A percentile compares a stretch with the other conserved stretches of the same genome.
Conservation (phyloP, 2,797 vertebrate genomes). For the Xenentodon cancila region DNA sequence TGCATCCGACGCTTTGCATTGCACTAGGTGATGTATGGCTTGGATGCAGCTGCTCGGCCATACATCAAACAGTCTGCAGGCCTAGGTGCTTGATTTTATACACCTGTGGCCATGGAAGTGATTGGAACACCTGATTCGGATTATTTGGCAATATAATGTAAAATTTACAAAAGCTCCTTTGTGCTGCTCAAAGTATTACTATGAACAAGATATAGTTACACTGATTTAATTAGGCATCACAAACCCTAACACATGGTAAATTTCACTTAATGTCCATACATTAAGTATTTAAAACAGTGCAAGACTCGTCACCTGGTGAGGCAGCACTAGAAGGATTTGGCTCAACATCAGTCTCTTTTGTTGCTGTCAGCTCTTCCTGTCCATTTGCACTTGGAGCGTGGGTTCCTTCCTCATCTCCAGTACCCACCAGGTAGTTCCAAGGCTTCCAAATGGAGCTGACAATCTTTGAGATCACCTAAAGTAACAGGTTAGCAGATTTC, state of each 20-base stretch:
- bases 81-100: too few relatives aligned
- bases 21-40: too few relatives aligned
- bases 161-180: too few relatives aligned
- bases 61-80: too few relatives aligned
- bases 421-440: slow-evolving; percentile 79
- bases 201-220: too few relatives aligned
- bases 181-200: too few relatives aligned
- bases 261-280: neutral
- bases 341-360: slow-evolving; percentile 6
- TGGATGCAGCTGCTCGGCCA: too few relatives aligned
- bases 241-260: neutral
- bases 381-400: slow-evolving; percentile 20
- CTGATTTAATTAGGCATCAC: neutral
- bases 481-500: neutral
- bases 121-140: too few relatives aligned
- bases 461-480: slow-evolving; percentile 75
- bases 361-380: slow-evolving; percentile 20
- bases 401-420: slow-evolving; percentile 45
- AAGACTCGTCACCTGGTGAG: slow-evolving; percentile 46
- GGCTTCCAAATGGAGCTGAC: slow-evolving; percentile 81
- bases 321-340: slow-evolving; percentile 27
- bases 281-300: neutral
- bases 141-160: too few relatives aligned
- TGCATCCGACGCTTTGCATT: too few relatives aligned
- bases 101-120: too few relatives aligned